These are phyloP conservation scores for Clavelina lepadiformis DNA, from an alignment of 23 tunicate species.

Conservation along the genomic window DNA sequence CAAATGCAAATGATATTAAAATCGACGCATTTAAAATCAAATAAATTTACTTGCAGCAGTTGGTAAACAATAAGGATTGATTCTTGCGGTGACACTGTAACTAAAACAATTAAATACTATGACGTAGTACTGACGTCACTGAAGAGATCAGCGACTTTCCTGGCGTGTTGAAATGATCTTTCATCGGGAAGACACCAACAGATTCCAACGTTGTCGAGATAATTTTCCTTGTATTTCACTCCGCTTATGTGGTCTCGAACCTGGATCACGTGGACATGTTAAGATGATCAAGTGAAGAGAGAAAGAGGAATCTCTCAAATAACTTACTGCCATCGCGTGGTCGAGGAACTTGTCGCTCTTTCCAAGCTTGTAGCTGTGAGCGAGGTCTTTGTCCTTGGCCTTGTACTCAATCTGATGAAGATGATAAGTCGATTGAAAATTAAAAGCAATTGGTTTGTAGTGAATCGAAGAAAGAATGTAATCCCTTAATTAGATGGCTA, in stretches of 20 bases:
- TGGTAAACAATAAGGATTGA: no score
- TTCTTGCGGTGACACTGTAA: no score
- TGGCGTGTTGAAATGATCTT: constrained; percentile 52
- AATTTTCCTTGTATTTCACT: constrained; percentile 76
- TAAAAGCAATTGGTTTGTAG: no score
- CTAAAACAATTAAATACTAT: no score
- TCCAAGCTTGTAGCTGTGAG: constrained; percentile 57
- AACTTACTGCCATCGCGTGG: constrained; percentile 73
- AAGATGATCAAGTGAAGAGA: background rate
- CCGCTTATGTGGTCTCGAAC: constrained; percentile 74
- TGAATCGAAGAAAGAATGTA: no score
- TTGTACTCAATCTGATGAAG: constrained; percentile 51
- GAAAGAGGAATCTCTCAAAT: background rate
- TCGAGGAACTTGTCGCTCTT: constrained; percentile 64
- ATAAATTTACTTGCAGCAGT: no score
- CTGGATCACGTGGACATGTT: constrained; percentile 12
- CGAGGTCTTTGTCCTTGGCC: constrained; percentile 82
- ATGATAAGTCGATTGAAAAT: no score
- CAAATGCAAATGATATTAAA: no score
- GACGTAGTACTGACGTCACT: constrained; percentile 69
- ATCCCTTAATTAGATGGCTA: no score
- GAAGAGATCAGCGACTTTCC: constrained; percentile 62
- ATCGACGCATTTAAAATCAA: no score
- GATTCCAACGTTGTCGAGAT: constrained; percentile 62
- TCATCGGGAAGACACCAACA: constrained; percentile 75